Evolutionary conservation across 2,113 vertebrate species (phyloP).

Genomic region (Progne subis): DNA sequence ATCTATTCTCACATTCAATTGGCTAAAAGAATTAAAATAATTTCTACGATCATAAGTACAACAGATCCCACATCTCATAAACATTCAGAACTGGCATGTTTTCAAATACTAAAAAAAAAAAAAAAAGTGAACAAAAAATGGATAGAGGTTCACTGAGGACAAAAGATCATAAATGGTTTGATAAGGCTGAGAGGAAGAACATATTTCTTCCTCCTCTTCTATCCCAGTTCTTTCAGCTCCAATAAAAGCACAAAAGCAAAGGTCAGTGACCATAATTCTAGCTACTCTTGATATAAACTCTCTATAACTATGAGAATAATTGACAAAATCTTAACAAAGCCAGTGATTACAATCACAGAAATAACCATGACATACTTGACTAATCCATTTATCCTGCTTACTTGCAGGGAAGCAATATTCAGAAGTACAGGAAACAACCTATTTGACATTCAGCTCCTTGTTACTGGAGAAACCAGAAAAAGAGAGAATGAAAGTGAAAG

Average conservation of each 20-base stretch:
- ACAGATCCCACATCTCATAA: background rate
- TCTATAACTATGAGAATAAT: background rate
- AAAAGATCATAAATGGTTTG: background rate
- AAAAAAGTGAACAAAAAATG: background rate
- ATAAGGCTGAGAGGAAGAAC: background rate
- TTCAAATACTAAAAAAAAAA: background rate
- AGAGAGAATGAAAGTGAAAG: background rate
- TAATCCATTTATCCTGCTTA: background rate
- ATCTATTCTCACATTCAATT: constrained; percentile 23
- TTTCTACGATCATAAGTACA: background rate
- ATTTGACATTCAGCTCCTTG: background rate
- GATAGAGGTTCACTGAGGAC: background rate
- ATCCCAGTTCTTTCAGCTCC: background rate
- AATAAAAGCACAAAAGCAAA: background rate
- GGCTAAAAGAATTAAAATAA: constrained; percentile 17
- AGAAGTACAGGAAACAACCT: background rate
- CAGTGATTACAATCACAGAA: background rate
- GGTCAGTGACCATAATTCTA: background rate
- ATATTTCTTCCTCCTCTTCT: background rate
- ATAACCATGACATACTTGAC: background rate
- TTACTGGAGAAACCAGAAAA: background rate
- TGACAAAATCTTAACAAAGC: background rate
- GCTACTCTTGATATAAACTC: background rate
- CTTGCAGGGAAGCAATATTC: background rate
- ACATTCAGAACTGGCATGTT: background rate